These are phyloP conservation scores for Epinotia ramella DNA, from an alignment of 2,888 invertebrate genomes.

Conservation along the genomic window DNA sequence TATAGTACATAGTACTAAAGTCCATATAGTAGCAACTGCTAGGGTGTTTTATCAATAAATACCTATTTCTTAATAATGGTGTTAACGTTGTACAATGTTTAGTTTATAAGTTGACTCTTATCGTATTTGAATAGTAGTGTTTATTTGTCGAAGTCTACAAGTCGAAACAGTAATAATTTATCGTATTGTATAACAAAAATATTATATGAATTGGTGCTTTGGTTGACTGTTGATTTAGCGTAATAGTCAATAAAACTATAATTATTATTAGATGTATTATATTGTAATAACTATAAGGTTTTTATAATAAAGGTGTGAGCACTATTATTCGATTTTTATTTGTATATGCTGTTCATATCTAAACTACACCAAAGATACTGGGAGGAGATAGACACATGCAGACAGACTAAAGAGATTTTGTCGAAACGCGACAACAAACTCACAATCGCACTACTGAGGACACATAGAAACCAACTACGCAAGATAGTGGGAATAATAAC, in stretches of 20 bases:
- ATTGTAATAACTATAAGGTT: conserved; percentile 69
- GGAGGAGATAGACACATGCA: too few relatives aligned
- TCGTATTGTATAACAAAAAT: conserved; percentile 35
- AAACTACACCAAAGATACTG: too few relatives aligned
- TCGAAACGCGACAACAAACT: too few relatives aligned
- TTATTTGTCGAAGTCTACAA: conserved; percentile 18
- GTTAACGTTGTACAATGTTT: conserved; percentile 11
- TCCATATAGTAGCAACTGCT: conserved; percentile 38
- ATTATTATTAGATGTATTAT: conserved; percentile 57
- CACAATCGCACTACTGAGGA: too few relatives aligned
- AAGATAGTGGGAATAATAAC: too few relatives aligned
- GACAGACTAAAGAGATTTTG: too few relatives aligned
- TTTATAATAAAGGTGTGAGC: conserved; percentile 51
- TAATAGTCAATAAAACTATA: conserved; percentile 52
- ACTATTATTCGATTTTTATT: conserved; percentile 13
- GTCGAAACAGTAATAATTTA: conserved; percentile 19
- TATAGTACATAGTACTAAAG: conserved; percentile 44
- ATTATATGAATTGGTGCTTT: conserved; percentile 48
- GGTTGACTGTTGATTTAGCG: conserved; percentile 71
- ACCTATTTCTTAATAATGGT: conserved; percentile 28
- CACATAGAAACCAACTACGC: too few relatives aligned
- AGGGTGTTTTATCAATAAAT: conserved; percentile 26
- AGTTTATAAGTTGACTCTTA: conserved; percentile 27
- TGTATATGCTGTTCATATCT: not conserved
- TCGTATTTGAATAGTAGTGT: conserved; percentile 7